A percentile compares a stretch with the other conserved stretches of the same genome.
Conservation (phyloP, 2,113 vertebrate species). For the Daphoenositta chrysoptera region DNA sequence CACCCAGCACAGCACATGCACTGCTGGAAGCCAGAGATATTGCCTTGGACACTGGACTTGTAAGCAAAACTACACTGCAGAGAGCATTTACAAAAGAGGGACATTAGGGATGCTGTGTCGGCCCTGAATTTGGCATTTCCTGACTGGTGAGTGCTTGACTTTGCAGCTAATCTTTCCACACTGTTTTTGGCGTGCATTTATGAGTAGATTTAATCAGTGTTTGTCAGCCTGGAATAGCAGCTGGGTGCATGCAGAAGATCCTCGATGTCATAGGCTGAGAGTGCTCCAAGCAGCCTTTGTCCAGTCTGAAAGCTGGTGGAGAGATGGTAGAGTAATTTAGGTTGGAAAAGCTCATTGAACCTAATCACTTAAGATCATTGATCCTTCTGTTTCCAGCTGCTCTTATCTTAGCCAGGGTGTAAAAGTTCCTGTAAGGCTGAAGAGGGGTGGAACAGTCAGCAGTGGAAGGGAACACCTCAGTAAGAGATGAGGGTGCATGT, state of each 20-base stretch:
- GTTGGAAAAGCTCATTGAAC: background rate
- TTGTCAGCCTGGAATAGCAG: background rate
- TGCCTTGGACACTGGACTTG: background rate
- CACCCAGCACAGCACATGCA: background rate
- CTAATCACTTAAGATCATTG: background rate
- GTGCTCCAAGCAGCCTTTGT: background rate
- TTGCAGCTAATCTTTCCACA: background rate
- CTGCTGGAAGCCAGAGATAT: background rate
- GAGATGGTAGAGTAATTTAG: background rate
- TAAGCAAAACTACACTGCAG: background rate
- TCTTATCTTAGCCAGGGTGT: background rate
- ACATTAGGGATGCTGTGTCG: background rate
- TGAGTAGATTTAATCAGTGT: background rate
- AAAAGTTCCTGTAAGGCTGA: background rate
- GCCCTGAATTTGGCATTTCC: conserved; percentile 25
- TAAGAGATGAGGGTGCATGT: background rate
- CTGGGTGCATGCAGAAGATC: background rate
- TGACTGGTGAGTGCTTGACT: conserved; percentile 29
- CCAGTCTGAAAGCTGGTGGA: background rate
- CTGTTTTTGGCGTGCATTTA: background rate
- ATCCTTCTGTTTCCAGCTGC: background rate
- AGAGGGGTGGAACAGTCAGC: background rate
- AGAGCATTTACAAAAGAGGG: background rate
- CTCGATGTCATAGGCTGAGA: accelerated
- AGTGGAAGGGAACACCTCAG: background rate